phyloP scores from a whole-genome alignment of 2,888 invertebrate species.

The Hydropsyche betteni region DNA sequence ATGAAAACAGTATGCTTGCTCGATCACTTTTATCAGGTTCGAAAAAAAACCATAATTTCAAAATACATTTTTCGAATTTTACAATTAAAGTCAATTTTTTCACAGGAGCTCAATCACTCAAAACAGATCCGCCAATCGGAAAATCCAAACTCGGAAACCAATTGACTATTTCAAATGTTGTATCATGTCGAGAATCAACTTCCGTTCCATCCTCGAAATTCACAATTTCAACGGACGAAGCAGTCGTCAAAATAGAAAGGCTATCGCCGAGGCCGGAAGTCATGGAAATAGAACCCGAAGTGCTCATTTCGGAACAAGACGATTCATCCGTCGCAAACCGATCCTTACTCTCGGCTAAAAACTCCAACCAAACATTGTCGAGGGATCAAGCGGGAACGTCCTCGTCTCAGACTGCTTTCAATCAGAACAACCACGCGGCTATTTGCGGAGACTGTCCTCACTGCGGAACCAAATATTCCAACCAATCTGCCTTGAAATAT shows the following conservation, averaged over 20 bases:
- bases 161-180: conserved; percentile 32
- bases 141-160: conserved; percentile 57
- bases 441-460: conserved; percentile 74
- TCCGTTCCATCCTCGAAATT: conserved; percentile 55
- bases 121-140: conserved; percentile 54
- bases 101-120: conserved; percentile 64
- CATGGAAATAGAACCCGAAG: conserved; percentile 64
- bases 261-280: conserved; percentile 63
- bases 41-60: conserved; percentile 30
- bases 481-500: conserved; percentile 75
- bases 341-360: conserved; percentile 48
- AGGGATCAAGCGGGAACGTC: conserved; percentile 62
- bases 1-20: conserved; percentile 67
- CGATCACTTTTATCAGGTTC: conserved; percentile 64
- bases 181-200: conserved; percentile 50
- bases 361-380: conserved; percentile 59
- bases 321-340: conserved; percentile 55
- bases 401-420: conserved; percentile 57
- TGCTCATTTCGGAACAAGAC: conserved; percentile 63
- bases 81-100: conserved; percentile 46
- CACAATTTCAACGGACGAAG: conserved; percentile 57
- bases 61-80: background rate
- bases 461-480: conserved; percentile 74
- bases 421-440: conserved; percentile 64
- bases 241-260: conserved; percentile 63